A percentile compares a stretch with the other conserved stretches of the same genome.
Conservation (phyloP, 2,113 vertebrate genomes). For the Chlorodrepanis virens region DNA sequence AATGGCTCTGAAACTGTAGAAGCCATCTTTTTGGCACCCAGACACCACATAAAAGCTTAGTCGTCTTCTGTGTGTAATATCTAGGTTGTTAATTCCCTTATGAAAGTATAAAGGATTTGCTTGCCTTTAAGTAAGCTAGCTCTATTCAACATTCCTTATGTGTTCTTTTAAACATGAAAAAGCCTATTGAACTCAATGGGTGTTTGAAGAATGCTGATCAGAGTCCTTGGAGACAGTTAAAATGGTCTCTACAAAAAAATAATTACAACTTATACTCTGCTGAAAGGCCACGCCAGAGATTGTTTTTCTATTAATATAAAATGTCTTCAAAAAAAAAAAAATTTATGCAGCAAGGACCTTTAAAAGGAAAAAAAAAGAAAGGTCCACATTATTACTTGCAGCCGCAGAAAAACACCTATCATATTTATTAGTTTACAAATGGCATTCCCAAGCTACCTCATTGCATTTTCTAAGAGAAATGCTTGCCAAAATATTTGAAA, state of each 20-base stretch:
- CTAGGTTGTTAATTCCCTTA: background rate
- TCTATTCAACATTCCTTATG: background rate
- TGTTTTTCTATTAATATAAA: background rate
- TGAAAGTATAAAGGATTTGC: background rate
- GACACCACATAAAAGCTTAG: background rate
- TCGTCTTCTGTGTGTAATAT: background rate
- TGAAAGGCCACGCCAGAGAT: background rate
- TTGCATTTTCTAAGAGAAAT: background rate
- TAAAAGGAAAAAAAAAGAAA: background rate
- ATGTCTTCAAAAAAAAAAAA: background rate
- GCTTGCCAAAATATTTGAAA: background rate
- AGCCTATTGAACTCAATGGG: background rate
- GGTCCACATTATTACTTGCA: background rate
- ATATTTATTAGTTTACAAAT: background rate
- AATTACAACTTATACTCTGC: background rate
- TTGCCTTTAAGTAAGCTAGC: background rate
- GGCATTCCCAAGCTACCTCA: background rate
- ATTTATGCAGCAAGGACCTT: background rate
- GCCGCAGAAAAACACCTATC: background rate
- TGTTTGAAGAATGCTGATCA: background rate
- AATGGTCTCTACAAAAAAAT: background rate
- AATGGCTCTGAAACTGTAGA: background rate
- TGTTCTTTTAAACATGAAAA: conserved; percentile 18
- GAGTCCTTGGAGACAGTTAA: background rate
- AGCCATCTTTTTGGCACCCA: conserved; percentile 17